Conservation (phyloP, 2,113 vertebrate genomes). For the Aspiorhynchus laticeps region DNA sequence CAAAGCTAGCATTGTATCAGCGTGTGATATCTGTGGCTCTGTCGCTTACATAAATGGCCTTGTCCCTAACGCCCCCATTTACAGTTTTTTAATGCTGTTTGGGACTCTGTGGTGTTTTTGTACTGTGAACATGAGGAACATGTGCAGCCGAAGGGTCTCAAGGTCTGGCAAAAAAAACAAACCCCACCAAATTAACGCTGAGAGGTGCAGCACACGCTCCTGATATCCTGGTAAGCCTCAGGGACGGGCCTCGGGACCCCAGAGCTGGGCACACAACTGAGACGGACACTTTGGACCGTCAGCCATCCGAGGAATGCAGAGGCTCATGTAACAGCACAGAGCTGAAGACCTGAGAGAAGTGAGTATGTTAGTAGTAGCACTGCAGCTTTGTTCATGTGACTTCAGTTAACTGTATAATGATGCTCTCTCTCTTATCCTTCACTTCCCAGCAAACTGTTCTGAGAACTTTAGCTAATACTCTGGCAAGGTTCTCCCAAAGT, state of each 20-base stretch:
- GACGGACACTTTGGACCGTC: constrained; percentile 21
- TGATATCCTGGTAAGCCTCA: neutral
- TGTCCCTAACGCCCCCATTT: constrained; percentile 4
- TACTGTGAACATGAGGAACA: neutral
- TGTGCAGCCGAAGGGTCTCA: neutral
- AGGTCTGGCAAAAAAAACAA: neutral
- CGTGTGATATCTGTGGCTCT: constrained; percentile 23
- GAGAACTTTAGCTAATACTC: neutral
- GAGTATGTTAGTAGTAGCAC: constrained; percentile 33
- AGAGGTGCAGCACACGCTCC: neutral
- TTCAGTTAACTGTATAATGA: neutral
- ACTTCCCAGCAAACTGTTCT: neutral
- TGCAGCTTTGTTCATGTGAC: neutral
- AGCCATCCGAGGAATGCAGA: constrained; percentile 43
- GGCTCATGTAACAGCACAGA: constrained; percentile 43
- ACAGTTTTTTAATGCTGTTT: neutral
- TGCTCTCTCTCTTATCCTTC: neutral
- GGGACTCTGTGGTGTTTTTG: constrained; percentile 16
- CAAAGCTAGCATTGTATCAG: constrained; percentile 50
- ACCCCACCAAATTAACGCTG: neutral
- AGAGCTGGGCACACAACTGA: constrained; percentile 1
- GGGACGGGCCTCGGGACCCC: neutral
- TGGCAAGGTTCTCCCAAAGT: neutral
- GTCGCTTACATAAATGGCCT: constrained; percentile 6
- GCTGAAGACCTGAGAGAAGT: constrained; percentile 2